Percentiles rank a stretch among this genome's conserved stretches.
phyloP scores from a whole-genome alignment of 2,113 vertebrate genomes.

The Onychostoma macrolepis region DNA sequence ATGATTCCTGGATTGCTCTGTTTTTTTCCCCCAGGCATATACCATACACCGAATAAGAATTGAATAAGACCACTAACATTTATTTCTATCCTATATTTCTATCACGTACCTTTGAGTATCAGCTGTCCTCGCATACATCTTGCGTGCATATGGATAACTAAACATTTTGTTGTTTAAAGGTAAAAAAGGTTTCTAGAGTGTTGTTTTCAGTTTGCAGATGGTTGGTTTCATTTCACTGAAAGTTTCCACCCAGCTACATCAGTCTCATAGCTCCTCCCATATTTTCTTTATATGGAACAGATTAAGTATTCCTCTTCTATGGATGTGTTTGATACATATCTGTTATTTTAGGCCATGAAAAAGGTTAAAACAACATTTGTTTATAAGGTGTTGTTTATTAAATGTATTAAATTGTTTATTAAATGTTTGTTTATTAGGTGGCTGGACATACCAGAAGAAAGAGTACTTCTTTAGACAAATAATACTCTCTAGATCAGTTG shows the following conservation, averaged over 20 bases:
- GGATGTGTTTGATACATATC: background rate
- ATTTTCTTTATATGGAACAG: background rate
- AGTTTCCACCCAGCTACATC: background rate
- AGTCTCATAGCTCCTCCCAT: background rate
- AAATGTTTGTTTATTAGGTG: background rate
- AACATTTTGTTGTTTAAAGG: background rate
- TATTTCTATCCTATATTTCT: background rate
- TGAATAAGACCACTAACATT: background rate
- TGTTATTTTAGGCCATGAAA: background rate
- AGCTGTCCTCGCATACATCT: background rate
- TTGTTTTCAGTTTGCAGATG: background rate
- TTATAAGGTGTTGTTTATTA: too few species aligned
- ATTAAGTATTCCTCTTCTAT: background rate
- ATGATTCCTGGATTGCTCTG: background rate
- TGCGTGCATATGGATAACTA: background rate
- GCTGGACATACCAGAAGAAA: background rate
- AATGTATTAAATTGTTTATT: too few species aligned
- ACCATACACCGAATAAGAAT: background rate
- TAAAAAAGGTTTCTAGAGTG: background rate
- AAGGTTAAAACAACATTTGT: background rate
- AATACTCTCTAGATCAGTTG: background rate
- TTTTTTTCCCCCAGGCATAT: background rate
- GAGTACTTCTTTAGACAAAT: background rate
- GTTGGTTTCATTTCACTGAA: constrained; percentile 4
- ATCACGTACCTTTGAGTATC: constrained; percentile 1